A percentile compares a stretch with the other conserved stretches of the same genome.
Evolutionary conservation across 2,113 vertebrate species (phyloP).

Genomic region (Ochotona princeps): DNA sequence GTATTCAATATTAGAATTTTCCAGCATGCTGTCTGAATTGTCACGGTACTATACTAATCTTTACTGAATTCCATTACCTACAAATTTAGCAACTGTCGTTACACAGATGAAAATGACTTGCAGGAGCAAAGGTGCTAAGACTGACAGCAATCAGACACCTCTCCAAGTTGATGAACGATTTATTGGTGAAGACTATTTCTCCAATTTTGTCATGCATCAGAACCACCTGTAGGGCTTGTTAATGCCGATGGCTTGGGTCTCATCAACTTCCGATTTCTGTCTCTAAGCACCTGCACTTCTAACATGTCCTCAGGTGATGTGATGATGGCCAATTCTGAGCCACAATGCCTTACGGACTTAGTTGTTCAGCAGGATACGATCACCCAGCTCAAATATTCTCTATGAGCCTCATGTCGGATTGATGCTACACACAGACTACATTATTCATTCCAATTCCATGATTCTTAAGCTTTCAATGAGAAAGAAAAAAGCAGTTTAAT

Average conservation of each 20-base stretch:
- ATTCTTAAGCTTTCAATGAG: neutral
- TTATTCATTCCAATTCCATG: neutral
- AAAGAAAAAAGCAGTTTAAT: neutral
- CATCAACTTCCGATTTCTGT: neutral
- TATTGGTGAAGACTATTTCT: neutral
- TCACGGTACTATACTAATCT: neutral
- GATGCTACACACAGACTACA: neutral
- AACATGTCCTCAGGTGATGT: neutral
- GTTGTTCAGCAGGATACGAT: neutral
- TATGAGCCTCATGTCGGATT: neutral
- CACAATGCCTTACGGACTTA: neutral
- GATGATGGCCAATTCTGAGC: neutral
- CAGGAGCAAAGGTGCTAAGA: neutral
- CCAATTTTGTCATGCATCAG: neutral
- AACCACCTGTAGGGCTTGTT: neutral
- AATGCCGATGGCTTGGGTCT: neutral
- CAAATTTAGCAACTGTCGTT: neutral
- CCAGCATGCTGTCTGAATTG: neutral
- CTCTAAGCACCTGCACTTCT: constrained; percentile 24
- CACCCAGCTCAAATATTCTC: neutral
- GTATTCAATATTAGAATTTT: neutral
- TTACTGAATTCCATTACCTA: neutral
- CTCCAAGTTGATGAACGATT: neutral
- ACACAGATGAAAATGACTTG: neutral
- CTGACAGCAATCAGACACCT: neutral